phyloP scores from a whole-genome alignment of 2,888 invertebrate species.

The Chrysina gloriosa region DNA sequence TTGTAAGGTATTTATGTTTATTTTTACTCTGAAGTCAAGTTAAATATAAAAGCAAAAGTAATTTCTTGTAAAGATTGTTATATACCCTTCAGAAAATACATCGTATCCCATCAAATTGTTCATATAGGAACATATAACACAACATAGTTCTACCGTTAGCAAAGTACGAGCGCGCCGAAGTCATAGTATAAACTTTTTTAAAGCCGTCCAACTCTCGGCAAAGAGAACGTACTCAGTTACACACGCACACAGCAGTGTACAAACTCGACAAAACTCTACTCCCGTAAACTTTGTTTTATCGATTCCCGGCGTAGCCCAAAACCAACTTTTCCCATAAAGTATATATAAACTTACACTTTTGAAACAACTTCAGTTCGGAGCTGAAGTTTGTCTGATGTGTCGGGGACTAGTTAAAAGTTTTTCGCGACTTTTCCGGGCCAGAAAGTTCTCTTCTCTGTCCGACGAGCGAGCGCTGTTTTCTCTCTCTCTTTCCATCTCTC shows the following conservation, averaged over 20 bases:
- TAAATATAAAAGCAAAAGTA: too few relatives aligned
- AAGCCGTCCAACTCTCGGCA: conserved; percentile 26
- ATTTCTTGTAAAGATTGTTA: too few relatives aligned
- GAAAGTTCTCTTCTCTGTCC: conserved; percentile 30
- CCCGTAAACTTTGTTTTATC: conserved; percentile 48
- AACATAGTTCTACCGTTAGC: conserved; percentile 10
- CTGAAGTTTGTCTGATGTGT: conserved; percentile 49
- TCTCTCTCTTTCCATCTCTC: conserved; percentile 55
- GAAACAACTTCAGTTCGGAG: conserved; percentile 65
- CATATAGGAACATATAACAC: neutral
- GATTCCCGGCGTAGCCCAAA: conserved; percentile 55
- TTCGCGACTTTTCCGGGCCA: conserved; percentile 49
- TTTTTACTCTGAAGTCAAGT: too few relatives aligned
- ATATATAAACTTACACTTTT: conserved; percentile 66
- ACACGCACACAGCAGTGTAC: conserved; percentile 24
- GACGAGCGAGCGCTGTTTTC: conserved; percentile 45
- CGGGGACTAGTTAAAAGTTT: conserved; percentile 63
- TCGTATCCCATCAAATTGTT: neutral
- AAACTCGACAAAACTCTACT: conserved; percentile 36
- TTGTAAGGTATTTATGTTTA: too few relatives aligned
- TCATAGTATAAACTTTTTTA: conserved; percentile 26
- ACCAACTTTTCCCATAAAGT: conserved; percentile 67
- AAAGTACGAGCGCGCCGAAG: conserved; percentile 26
- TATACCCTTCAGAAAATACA: too few relatives aligned
- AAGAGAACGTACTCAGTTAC: conserved; percentile 16